Evolutionary conservation across 2,797 vertebrate species (phyloP).

Genomic region (Vireo griseus): DNA sequence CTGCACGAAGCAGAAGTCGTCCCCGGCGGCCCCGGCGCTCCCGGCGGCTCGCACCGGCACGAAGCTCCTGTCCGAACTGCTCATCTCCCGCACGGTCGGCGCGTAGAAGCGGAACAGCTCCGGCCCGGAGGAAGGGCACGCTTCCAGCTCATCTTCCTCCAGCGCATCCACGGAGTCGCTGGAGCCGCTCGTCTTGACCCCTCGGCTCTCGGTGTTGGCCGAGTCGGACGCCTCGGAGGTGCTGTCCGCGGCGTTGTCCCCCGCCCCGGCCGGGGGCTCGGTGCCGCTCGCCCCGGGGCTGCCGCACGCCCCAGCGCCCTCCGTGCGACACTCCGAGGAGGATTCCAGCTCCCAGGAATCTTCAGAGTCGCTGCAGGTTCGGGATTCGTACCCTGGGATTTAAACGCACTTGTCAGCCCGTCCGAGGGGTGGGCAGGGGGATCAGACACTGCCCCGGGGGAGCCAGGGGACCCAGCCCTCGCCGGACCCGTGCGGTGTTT

Average conservation of each 20-base stretch:
- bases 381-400: constrained; percentile 88
- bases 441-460: neutral
- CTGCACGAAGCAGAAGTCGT: constrained; percentile 78
- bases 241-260: constrained; percentile 40
- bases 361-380: constrained; percentile 90
- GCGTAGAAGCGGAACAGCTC: constrained; percentile 74
- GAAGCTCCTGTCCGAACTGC: neutral
- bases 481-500: neutral
- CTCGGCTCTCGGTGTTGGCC: constrained; percentile 74
- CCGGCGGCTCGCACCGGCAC: neutral
- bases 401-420: neutral
- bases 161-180: constrained; percentile 90
- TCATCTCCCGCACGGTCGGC: constrained; percentile 48
- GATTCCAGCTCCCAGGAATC: constrained; percentile 86
- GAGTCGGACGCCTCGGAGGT: constrained; percentile 89
- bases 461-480: neutral
- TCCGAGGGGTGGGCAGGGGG: neutral
- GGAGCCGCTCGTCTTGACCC: constrained; percentile 83
- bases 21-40: constrained; percentile 31
- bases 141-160: constrained; percentile 86
- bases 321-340: constrained; percentile 68
- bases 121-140: constrained; percentile 77
- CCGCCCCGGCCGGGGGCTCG: neutral
- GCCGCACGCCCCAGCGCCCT: constrained; percentile 6
- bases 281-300: neutral